These are phyloP conservation scores for Tolmerus cingulatus DNA, from an alignment of 2,888 invertebrate genomes.

Conservation along the genomic window DNA sequence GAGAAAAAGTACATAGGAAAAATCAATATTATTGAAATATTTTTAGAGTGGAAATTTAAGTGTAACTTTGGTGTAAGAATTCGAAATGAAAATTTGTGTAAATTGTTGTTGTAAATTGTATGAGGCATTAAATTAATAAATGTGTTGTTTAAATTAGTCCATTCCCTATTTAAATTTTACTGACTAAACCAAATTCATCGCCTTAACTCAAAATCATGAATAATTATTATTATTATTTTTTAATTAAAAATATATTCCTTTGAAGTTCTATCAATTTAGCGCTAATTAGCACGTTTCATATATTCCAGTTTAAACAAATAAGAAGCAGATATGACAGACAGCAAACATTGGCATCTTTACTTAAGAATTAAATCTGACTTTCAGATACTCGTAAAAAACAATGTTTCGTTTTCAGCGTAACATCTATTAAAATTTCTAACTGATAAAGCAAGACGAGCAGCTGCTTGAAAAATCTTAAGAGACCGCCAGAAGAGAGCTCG, in stretches of 20 bases:
- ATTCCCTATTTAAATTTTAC: neutral
- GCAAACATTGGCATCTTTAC: neutral
- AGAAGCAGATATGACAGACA: neutral
- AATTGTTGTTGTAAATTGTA: conserved; percentile 34
- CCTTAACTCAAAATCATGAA: no score
- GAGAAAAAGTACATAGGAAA: neutral
- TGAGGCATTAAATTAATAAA: conserved; percentile 2
- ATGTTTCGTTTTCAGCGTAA: neutral
- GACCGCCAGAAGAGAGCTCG: neutral
- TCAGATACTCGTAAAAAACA: neutral
- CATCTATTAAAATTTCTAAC: neutral
- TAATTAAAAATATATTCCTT: neutral
- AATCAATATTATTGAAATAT: neutral
- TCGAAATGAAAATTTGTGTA: neutral
- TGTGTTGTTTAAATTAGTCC: conserved; percentile 2
- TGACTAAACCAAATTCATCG: neutral
- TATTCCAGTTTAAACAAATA: neutral
- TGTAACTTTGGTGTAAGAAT: neutral
- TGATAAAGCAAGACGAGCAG: neutral
- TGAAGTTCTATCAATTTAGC: neutral
- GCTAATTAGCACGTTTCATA: neutral
- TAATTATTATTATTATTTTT: no score
- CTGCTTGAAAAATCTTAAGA: neutral
- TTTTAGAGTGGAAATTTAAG: conserved; percentile 21
- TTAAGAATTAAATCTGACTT: neutral